Evolutionary conservation across 2,113 vertebrate species (phyloP).

Genomic region (Miniopterus natalensis): DNA sequence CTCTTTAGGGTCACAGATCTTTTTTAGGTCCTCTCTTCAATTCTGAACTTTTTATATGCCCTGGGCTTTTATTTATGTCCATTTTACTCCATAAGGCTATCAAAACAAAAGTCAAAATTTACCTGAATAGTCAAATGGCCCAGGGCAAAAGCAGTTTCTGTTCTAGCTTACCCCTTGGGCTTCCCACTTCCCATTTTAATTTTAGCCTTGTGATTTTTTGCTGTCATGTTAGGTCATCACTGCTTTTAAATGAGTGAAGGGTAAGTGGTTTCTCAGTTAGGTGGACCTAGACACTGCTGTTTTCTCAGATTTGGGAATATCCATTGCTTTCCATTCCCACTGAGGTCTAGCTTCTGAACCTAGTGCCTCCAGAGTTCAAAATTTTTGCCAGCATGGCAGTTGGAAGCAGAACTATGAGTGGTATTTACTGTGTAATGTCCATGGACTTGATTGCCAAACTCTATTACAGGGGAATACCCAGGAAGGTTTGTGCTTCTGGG

Average conservation of each 20-base stretch:
- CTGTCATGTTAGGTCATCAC: neutral
- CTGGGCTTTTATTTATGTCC: neutral
- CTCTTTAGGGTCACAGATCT: neutral
- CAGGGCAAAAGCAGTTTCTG: neutral
- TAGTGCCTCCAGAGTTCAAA: neutral
- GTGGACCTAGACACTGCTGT: neutral
- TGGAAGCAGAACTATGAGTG: neutral
- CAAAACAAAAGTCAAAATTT: neutral
- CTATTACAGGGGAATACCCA: neutral
- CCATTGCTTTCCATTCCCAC: neutral
- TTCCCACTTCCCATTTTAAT: neutral
- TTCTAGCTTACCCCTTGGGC: neutral
- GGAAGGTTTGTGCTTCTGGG: neutral
- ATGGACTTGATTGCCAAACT: neutral
- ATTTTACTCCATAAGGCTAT: neutral
- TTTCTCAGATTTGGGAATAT: neutral
- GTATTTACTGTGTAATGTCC: neutral
- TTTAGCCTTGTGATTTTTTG: neutral
- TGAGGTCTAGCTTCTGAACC: neutral
- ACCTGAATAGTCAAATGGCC: neutral
- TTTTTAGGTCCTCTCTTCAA: neutral
- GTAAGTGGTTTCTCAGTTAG: neutral
- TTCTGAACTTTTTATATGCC: neutral
- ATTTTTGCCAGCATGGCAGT: neutral
- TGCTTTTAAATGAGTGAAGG: neutral